Percentiles rank a stretch among this genome's conserved stretches.
Conservation (phyloP, 2,888 invertebrate species). For the Noctua fimbriata region DNA sequence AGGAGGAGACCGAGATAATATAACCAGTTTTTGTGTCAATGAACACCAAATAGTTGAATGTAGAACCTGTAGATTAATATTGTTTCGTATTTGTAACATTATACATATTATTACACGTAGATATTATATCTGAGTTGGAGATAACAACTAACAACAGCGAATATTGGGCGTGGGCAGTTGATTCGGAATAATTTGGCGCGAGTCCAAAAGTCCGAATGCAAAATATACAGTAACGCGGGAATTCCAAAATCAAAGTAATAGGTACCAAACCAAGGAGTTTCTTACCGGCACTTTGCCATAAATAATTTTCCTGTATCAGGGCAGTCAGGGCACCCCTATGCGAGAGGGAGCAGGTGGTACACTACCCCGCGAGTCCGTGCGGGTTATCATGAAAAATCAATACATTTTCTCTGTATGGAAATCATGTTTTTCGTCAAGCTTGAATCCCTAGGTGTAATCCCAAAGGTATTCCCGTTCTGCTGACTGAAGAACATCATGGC, state of each 20-base stretch:
- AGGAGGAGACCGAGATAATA: no score
- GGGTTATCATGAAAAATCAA: neutral
- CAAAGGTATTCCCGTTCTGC: neutral
- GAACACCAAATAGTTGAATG: neutral
- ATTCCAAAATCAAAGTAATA: constrained; percentile 19
- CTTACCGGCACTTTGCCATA: neutral
- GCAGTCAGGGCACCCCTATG: neutral
- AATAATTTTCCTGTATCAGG: neutral
- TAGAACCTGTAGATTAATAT: neutral
- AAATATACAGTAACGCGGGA: constrained; percentile 22
- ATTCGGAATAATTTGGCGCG: constrained; percentile 52
- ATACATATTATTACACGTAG: neutral
- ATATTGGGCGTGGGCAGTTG: constrained; percentile 45
- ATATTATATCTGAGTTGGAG: neutral
- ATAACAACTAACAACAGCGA: constrained; percentile 34
- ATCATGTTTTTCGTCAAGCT: neutral
- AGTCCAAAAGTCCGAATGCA: constrained; percentile 36
- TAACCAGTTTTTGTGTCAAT: neutral
- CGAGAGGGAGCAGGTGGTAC: neutral
- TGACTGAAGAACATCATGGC: neutral
- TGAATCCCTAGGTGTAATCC: no score
- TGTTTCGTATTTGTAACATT: constrained; percentile 4
- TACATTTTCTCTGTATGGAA: neutral
- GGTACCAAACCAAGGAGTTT: neutral
- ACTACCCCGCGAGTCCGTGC: neutral